A percentile compares a stretch with the other conserved stretches of the same genome.
Evolutionary conservation across 1,140 invertebrate species (phyloP).

Genomic region (Elymnias hypermnestra): DNA sequence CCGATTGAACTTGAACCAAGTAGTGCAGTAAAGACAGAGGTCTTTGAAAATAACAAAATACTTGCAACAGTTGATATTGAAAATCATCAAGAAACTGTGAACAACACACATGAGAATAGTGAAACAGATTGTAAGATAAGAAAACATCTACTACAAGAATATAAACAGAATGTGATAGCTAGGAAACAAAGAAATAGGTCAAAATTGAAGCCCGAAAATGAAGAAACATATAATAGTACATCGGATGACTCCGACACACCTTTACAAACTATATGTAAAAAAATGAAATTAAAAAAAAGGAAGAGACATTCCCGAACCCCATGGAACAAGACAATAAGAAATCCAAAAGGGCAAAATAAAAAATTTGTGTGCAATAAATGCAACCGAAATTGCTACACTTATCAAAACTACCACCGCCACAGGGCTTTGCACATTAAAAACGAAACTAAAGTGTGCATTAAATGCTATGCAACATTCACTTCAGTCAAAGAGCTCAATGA

Average conservation of each 20-base stretch:
- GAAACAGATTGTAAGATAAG: no score
- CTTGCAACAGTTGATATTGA: background rate
- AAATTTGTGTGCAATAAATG: conserved; percentile 49
- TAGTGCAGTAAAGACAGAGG: no score
- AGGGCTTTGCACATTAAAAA: conserved; percentile 38
- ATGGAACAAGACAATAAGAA: background rate
- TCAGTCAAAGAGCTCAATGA: conserved; percentile 30
- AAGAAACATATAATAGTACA: background rate
- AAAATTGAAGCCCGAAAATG: background rate
- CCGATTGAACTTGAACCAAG: no score
- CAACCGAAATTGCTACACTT: conserved; percentile 55
- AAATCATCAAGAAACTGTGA: background rate
- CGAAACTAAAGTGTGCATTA: conserved; percentile 42
- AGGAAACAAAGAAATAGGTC: conserved; percentile 2
- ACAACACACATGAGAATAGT: no score
- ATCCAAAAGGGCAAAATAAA: conserved; percentile 12
- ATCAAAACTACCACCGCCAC: conserved; percentile 56
- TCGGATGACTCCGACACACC: conserved; percentile 38
- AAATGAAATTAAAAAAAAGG: background rate
- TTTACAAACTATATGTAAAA: conserved; percentile 16
- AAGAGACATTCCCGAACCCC: background rate
- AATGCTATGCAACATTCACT: conserved; percentile 42
- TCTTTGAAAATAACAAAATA: background rate
- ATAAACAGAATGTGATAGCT: conserved; percentile 8
- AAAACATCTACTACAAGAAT: conserved; percentile 10